Percentiles rank a stretch among this genome's conserved stretches.
Conservation (phyloP, 2,113 vertebrate species). For the Neoarius graeffei region DNA sequence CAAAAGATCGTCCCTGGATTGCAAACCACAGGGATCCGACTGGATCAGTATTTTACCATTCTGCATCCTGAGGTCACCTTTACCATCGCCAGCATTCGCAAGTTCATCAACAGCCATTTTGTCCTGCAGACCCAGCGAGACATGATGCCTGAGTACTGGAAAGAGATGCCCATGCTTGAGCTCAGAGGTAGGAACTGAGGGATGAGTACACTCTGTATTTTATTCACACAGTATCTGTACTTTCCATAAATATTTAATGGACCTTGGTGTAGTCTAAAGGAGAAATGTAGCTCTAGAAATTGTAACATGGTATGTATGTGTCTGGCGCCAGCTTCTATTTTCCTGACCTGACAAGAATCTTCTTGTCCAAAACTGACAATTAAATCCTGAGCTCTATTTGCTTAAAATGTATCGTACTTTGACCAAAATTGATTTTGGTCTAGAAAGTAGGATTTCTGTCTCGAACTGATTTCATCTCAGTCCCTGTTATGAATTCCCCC, state of each 20-base stretch:
- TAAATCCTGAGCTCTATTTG: not conserved
- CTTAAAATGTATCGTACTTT: no score
- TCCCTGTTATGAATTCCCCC: no score
- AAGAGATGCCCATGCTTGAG: conserved; percentile 63
- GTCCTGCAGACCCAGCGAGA: conserved; percentile 70
- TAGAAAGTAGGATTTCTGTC: not conserved
- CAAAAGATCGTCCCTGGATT: conserved; percentile 76
- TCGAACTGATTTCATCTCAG: no score
- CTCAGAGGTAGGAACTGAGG: conserved; percentile 65
- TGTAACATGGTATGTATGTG: not conserved
- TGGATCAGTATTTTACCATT: conserved; percentile 74
- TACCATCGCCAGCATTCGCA: conserved; percentile 74
- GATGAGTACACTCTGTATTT: not conserved
- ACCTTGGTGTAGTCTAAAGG: not conserved
- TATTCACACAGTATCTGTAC: not conserved
- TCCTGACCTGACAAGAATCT: not conserved
- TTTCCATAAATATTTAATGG: not conserved
- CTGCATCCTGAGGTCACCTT: conserved; percentile 75
- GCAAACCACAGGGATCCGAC: conserved; percentile 55
- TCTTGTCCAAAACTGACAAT: not conserved
- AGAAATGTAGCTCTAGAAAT: not conserved
- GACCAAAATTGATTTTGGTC: not conserved
- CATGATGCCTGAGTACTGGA: conserved; percentile 60
- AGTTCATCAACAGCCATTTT: conserved; percentile 79
- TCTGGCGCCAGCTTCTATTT: not conserved